Evolutionary conservation across 2,888 invertebrate genomes (phyloP), one percentile per base, ranked within the genome.

Genomic region (Matsumyia berberina): DNA sequence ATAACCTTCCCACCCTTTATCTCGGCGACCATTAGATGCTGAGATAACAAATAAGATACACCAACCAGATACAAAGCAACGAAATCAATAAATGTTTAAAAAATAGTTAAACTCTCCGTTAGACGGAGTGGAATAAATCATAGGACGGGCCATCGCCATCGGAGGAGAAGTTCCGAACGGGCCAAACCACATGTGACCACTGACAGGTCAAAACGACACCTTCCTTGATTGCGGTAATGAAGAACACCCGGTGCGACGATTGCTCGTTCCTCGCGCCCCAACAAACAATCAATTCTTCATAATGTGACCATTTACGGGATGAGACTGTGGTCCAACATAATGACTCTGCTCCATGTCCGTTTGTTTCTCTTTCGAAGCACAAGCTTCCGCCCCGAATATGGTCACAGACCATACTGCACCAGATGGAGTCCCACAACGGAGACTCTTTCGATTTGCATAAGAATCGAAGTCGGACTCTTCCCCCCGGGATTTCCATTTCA

Each of bases 211-310:
- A 46, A 73, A 35, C 67, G 57, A 83, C 79, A 83, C 79, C 83
- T 78, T 53, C 73, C 37, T 62, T 55, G 79, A 83, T 83, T 80
- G 57, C 64, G 60, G 46, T 74, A 62, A 58, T 44, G 57, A 67
- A 44, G 83, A 31, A 74, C 79, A 85, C 85, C 85, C 60, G 85
- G 51, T 70, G 85, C 44, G 85, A 44, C 80, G 58, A 85, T 80
- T 39, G 85, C 58, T 74, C 80, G 66, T 85, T 85, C 53, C 37
- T 62, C 79, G 80, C 85, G 58, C 80, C 85, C 70, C 74, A 76
- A 85, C 80, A 85, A 80, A 58, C 70, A 76, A 80, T 80, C 79
- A 69, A 74, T 44, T 70, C 70, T 82, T 72, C 57, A 70, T 77
- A 53, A 57, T 60, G 51, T 51, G 73, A 17, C 53, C 60, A 58